These are phyloP conservation scores for Psix sp. DNA, from an alignment of 1,140 invertebrate species.

Conservation along the genomic window DNA sequence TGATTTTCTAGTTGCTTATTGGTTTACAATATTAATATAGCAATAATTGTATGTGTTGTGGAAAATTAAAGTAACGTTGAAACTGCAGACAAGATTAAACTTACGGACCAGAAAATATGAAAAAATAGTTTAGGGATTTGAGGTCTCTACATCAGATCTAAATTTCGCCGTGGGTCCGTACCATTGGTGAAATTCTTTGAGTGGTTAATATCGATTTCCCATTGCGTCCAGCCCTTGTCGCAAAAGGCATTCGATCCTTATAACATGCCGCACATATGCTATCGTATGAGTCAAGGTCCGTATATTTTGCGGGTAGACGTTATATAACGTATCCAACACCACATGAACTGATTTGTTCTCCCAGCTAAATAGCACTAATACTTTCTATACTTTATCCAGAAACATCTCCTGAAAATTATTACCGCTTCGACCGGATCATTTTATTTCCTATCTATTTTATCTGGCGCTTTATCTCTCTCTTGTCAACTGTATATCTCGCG, in stretches of 20 bases:
- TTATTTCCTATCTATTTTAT: background rate
- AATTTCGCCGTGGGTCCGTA: constrained; percentile 39
- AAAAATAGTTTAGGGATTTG: constrained; percentile 47
- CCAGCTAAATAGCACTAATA: constrained; percentile 12
- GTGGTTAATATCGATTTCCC: constrained; percentile 59
- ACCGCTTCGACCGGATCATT: constrained; percentile 6
- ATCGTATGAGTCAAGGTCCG: constrained; percentile 50
- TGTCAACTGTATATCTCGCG: constrained; percentile 23
- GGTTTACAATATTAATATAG: too few relatives aligned
- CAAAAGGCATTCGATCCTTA: constrained; percentile 53
- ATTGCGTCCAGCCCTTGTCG: constrained; percentile 59
- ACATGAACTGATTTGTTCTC: constrained; percentile 22
- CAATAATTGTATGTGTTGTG: too few relatives aligned
- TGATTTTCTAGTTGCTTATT: too few relatives aligned
- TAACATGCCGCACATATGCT: constrained; percentile 53
- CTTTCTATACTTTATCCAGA: background rate
- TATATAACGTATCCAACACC: constrained; percentile 39
- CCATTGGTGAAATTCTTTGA: constrained; percentile 46
- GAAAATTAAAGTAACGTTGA: too few relatives aligned
- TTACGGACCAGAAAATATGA: constrained; percentile 29
- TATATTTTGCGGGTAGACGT: constrained; percentile 51
- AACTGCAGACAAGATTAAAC: too few relatives aligned
- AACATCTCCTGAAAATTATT: constrained; percentile 15
- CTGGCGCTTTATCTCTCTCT: background rate
- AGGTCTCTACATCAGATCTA: constrained; percentile 46